Base-by-base conservation (phyloP, 2,888 invertebrate species). In the Horisme vitalbata region DNA sequence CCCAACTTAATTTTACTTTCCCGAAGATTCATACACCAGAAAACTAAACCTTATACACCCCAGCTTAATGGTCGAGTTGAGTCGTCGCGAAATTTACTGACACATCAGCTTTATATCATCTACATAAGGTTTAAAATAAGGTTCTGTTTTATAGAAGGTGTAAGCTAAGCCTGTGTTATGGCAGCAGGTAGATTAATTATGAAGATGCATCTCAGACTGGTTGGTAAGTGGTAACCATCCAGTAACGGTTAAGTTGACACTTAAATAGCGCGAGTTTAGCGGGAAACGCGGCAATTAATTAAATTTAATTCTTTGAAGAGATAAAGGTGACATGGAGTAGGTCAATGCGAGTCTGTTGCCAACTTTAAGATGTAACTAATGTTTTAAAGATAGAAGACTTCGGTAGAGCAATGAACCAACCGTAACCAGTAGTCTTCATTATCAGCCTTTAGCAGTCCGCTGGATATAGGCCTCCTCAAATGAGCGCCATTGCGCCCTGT, bases 131-230 rank as follows among this genome's bases (percentile, higher is more conserved):
- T 45, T 26, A 45, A 13, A 41, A 51, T 59, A 0, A 14, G 18
- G 7, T 6, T 15, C 12, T 37, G 4, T 35, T 26, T 2, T 21
- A 8, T 8, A 12, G 10, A 30, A 44, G 20, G 18, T 36, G 30
- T 20, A 7, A 4, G 18, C 27, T 45, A 56, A 27, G 12, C 38
- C 45, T 41, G 61, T 63, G 43, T 59, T 70, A 65, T 72, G 48
- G 44, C 75, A 75, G 75, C 69, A 65, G 60, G 59, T 64, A 79
- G 80, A 87, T 86, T 84, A 86, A 86, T 85, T 76, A 75, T 74
- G 61, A 61, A 76, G 86, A 87, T 87, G 80, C 71, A 81, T 81
- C 82, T 79, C 60, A 49, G 65, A 72, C 74, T 64, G 73, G 73
- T 73, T 65, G 50, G 31, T 48, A 50, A 48, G 50, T 41, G 48